phyloP scores from a whole-genome alignment of 2,888 invertebrate genomes.

The Agapostemon virescens region DNA sequence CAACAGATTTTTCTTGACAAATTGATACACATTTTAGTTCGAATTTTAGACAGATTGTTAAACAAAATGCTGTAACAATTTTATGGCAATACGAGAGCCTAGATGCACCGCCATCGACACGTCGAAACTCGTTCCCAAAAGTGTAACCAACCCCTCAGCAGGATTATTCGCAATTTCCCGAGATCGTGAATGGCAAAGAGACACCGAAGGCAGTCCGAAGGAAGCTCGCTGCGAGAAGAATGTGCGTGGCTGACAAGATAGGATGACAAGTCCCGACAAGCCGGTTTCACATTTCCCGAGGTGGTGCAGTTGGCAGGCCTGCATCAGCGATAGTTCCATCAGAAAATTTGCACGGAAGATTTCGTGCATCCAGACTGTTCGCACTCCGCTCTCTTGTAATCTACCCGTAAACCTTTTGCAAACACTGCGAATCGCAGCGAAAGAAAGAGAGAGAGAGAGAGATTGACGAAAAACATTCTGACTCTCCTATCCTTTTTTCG shows the following conservation, averaged over 20 bases:
- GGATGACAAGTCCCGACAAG: slow-evolving; percentile 46
- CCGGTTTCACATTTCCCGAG: slow-evolving; percentile 57
- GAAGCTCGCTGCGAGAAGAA: slow-evolving; percentile 3
- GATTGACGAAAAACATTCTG: slow-evolving; percentile 27
- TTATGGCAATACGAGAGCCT: too few relatives aligned
- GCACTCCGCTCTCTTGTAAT: slow-evolving; percentile 34
- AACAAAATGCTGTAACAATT: not conserved
- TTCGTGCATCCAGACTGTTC: not conserved
- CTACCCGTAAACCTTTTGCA: slow-evolving; percentile 30
- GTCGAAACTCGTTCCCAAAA: too few relatives aligned
- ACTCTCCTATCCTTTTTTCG: too few relatives aligned
- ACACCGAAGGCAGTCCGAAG: not conserved
- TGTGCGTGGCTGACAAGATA: slow-evolving; percentile 36
- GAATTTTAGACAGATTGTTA: too few relatives aligned
- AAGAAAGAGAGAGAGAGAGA: not conserved
- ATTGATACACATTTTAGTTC: too few relatives aligned
- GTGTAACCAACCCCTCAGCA: too few relatives aligned
- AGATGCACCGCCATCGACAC: too few relatives aligned
- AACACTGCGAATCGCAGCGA: not conserved
- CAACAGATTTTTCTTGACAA: too few relatives aligned
- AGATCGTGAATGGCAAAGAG: too few relatives aligned
- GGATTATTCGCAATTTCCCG: not conserved
- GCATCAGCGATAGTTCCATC: slow-evolving; percentile 55
- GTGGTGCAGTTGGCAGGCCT: slow-evolving; percentile 43
- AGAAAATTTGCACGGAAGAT: slow-evolving; percentile 33